These are phyloP conservation scores for Hyaena hyaena DNA, from an alignment of 2,113 vertebrate species.

Conservation along the genomic window DNA sequence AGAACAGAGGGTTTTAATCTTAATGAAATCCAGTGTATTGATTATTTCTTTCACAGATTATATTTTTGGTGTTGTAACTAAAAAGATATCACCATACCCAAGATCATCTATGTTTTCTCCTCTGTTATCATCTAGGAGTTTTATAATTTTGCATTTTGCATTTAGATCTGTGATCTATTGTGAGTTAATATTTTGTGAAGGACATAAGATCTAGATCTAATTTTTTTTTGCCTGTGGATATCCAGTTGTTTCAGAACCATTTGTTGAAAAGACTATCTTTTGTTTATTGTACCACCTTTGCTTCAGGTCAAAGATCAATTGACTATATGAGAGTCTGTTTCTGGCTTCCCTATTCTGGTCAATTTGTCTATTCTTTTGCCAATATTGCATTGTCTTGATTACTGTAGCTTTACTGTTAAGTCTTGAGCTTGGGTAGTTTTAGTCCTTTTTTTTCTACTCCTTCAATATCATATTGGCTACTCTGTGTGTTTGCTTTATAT, in stretches of 20 bases:
- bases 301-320: neutral
- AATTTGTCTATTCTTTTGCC: neutral
- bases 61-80: neutral
- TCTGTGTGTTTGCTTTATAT: neutral
- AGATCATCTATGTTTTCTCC: neutral
- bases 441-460: neutral
- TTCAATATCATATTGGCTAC: neutral
- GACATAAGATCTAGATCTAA: neutral
- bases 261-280: neutral
- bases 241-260: neutral
- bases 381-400: neutral
- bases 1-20: neutral
- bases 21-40: neutral
- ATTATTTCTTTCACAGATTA: neutral
- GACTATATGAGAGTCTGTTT: neutral
- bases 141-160: neutral
- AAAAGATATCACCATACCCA: neutral
- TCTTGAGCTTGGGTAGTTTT: neutral
- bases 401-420: neutral
- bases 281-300: neutral
- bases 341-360: neutral
- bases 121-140: neutral
- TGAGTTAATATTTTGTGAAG: constrained; percentile 15
- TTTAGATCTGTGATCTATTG: constrained; percentile 1
- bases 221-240: neutral